A percentile compares a stretch with the other conserved stretches of the same genome.
Conservation (phyloP, 1,140 invertebrate genomes). For the Phymorhynchus buccinoides region DNA sequence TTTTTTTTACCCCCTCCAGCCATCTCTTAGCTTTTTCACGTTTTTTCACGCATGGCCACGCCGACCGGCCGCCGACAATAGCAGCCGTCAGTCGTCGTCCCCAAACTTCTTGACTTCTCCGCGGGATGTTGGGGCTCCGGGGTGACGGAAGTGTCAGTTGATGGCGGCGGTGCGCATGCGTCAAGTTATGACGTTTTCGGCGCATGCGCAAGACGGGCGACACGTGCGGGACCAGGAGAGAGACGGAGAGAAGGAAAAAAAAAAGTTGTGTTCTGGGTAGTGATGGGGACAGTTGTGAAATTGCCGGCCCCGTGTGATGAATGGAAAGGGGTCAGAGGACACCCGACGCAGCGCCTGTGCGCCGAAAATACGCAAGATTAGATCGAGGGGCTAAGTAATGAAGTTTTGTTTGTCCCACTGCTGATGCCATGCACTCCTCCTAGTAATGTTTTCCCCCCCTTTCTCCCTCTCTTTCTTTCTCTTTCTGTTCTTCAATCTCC, state of each 20-base stretch:
- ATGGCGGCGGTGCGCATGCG: constrained; percentile 35
- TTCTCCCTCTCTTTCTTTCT: constrained; percentile 30
- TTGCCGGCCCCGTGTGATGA: constrained; percentile 35
- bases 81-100: constrained; percentile 7
- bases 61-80: not conserved
- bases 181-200: constrained; percentile 33
- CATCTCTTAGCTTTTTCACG: not conserved
- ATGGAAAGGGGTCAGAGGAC: constrained; percentile 40
- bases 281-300: constrained; percentile 36
- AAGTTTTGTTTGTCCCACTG: constrained; percentile 41
- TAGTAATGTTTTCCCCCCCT: not conserved
- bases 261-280: not conserved
- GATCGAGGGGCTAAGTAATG: constrained; percentile 42
- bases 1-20: not conserved
- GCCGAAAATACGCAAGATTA: constrained; percentile 36
- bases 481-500: not conserved
- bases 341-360: constrained; percentile 27
- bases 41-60: not conserved
- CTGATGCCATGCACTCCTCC: not conserved
- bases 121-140: not conserved
- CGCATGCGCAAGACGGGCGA: constrained; percentile 37
- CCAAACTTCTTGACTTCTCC: constrained; percentile 11
- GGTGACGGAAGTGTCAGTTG: constrained; percentile 24
- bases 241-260: not conserved
- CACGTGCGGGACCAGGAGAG: constrained; percentile 24